Base-by-base conservation (phyloP, 2,797 vertebrate genomes). In the Squalus acanthias region DNA sequence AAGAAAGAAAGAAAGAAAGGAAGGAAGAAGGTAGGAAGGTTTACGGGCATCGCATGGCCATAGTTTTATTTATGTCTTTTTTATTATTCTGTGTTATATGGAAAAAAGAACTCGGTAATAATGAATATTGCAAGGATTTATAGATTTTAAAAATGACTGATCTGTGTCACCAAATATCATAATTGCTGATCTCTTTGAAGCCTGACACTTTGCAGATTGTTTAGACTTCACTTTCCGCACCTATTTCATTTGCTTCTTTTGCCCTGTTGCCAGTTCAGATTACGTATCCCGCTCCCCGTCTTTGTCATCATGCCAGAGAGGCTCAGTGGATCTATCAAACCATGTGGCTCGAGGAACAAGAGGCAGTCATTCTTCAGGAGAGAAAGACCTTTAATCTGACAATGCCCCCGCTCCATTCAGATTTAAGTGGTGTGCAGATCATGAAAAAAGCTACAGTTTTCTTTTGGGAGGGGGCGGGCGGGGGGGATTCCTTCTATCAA, bases 301-400 rank as follows among this genome's bases (percentile, higher is more conserved):
- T 97, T 97, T 97, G 97, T 97, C 97, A 97, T 96, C 72, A 95
- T 97, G 97, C 97, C 97, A 97, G 97, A 95, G 72, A 96, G 91
- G 95, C 97, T 97, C 96, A 95, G 96, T 97, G 96, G 46, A 0
- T 50, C 76, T 96, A 96, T 96, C 97, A 92, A 63, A 96, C 6
- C 95, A 57, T 94, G 96, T 96, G 96, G 96, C 97, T 57, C 12
- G 92, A 96, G 96, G 96, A 97, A 96, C 0, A 26, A 96, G 96
- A 97, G 97, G 96, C 96, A 76, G 96, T 4, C 88, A 72, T 72
- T 96, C 97, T 88, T 46, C 15, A 96, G 94, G 96, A 96, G 96
- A 96, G n/a, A 82, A n/a, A 96, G 96, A 96, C 96, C 24, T 76
- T 2, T 17, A 97, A 97, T 97, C 96, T 96, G 96, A 97, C 97